These are phyloP conservation scores for Drosophila kanekoi DNA, from an alignment of 2,888 invertebrate species.

Conservation along the genomic window DNA sequence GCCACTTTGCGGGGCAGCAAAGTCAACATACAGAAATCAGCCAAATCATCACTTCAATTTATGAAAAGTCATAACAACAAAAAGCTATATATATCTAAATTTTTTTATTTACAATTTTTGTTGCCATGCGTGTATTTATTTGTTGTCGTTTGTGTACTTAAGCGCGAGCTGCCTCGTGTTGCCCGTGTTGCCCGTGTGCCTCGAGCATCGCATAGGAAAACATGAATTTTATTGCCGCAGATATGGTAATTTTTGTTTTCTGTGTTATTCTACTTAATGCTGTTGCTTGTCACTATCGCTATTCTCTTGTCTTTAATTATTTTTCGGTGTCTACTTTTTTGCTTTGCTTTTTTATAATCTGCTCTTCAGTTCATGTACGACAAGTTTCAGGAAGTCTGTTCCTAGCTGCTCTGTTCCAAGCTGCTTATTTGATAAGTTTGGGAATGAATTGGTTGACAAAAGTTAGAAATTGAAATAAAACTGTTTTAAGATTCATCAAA, in stretches of 20 bases:
- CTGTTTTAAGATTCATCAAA: background rate
- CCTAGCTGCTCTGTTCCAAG: slow-evolving; percentile 29
- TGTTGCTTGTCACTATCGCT: slow-evolving; percentile 21
- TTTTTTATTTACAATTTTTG: slow-evolving; percentile 54
- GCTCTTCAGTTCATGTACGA: slow-evolving; percentile 9
- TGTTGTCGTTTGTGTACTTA: slow-evolving; percentile 56
- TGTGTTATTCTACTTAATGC: slow-evolving; percentile 12
- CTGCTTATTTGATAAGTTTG: slow-evolving; percentile 2
- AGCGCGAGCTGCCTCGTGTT: slow-evolving; percentile 61
- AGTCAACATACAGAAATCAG: slow-evolving; percentile 66
- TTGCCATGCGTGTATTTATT: slow-evolving; percentile 31
- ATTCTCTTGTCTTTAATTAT: slow-evolving; percentile 24
- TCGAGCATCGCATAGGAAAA: slow-evolving; percentile 61
- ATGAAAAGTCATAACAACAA: slow-evolving; percentile 73
- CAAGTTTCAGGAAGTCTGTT: slow-evolving; percentile 63
- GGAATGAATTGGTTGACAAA: too few relatives aligned
- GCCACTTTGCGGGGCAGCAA: slow-evolving; percentile 38
- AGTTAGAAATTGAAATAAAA: background rate
- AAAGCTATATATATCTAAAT: slow-evolving; percentile 7
- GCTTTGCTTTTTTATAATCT: background rate
- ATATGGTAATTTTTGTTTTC: slow-evolving; percentile 59
- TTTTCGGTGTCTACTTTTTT: slow-evolving; percentile 4
- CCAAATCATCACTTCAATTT: slow-evolving; percentile 79
- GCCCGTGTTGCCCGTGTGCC: too few relatives aligned
- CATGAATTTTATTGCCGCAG: slow-evolving; percentile 63